Evolutionary conservation across 2,888 invertebrate genomes (phyloP).

Genomic region (Spicauda simplicius): DNA sequence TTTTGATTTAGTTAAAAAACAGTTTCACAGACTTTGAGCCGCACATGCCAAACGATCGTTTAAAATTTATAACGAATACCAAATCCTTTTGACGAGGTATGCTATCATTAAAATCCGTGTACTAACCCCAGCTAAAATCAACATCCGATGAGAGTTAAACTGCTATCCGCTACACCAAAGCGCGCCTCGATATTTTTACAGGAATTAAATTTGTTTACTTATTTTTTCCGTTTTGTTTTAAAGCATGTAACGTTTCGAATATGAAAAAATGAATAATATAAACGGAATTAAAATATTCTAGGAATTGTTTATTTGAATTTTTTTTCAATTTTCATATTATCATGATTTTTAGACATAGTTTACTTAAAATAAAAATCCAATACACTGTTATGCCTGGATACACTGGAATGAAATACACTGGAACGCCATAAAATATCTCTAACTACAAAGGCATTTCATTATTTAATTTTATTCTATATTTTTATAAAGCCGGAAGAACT

Average conservation of each 20-base stretch:
- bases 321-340: no score
- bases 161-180: conserved; percentile 19
- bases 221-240: conserved; percentile 5
- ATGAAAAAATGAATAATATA: neutral
- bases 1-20: conserved; percentile 10
- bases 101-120: conserved; percentile 30
- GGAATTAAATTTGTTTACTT: conserved; percentile 32
- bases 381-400: no score
- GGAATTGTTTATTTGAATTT: no score
- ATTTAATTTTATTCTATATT: no score
- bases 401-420: no score
- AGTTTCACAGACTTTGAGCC: conserved; percentile 7
- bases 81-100: conserved; percentile 30
- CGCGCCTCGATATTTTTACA: conserved; percentile 33
- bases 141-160: conserved; percentile 26
- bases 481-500: no score
- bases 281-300: no score
- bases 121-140: conserved; percentile 26
- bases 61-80: conserved; percentile 29
- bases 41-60: conserved; percentile 7
- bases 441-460: no score
- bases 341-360: no score
- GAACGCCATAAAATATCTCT: no score
- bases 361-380: no score
- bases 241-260: conserved; percentile 10